phyloP scores from a whole-genome alignment of 2,888 invertebrate species.

The Troides helena region DNA sequence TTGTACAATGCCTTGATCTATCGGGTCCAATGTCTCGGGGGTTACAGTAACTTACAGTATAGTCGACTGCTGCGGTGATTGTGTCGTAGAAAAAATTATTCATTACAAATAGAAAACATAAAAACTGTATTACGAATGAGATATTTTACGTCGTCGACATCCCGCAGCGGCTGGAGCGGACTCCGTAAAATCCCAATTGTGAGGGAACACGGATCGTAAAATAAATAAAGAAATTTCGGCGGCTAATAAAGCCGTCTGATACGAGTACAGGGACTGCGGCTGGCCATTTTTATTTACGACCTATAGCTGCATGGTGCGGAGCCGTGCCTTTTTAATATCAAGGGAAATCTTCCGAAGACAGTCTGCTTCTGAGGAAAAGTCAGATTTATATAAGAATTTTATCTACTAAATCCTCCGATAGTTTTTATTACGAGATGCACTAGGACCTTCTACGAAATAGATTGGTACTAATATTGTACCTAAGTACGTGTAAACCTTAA shows the following conservation, averaged over 20 bases:
- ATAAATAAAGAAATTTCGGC: slow-evolving; percentile 21
- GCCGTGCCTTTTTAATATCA: not conserved
- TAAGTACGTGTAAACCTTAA: too few relatives aligned
- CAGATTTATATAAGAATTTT: too few relatives aligned
- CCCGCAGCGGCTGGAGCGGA: slow-evolving; percentile 3
- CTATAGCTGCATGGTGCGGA: not conserved
- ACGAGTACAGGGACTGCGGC: slow-evolving; percentile 3
- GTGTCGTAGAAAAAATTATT: slow-evolving; percentile 9
- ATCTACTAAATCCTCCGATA: too few relatives aligned
- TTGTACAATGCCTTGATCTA: too few relatives aligned
- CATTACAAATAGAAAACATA: slow-evolving; percentile 21
- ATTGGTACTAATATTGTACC: too few relatives aligned
- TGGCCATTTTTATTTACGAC: slow-evolving; percentile 20
- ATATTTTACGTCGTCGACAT: slow-evolving; percentile 18
- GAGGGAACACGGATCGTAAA: slow-evolving; percentile 19
- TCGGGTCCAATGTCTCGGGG: too few relatives aligned
- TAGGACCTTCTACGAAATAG: too few relatives aligned
- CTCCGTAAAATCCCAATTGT: slow-evolving; percentile 27
- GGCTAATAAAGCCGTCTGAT: slow-evolving; percentile 24
- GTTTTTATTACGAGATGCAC: too few relatives aligned
- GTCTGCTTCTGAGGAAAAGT: too few relatives aligned
- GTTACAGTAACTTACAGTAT: too few relatives aligned
- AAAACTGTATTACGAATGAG: slow-evolving; percentile 25
- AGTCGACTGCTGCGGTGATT: too few relatives aligned
- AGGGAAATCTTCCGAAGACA: not conserved